Evolutionary conservation across 2,113 vertebrate species (phyloP).

Genomic region (Oenanthe melanoleuca): DNA sequence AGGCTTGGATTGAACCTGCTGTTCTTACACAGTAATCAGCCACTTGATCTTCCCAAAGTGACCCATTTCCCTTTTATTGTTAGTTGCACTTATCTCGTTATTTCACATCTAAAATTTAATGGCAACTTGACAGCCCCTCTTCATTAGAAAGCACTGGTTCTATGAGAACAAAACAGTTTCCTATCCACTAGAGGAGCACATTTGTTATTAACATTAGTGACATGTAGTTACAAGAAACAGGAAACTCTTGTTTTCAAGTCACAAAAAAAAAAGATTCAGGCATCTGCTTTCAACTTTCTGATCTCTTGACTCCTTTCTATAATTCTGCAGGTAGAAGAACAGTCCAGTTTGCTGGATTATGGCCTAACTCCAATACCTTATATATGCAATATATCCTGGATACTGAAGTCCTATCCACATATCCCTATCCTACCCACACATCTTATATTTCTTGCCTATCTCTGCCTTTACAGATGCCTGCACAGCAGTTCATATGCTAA

Average conservation of each 20-base stretch:
- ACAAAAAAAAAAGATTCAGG: background rate
- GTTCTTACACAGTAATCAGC: slow-evolving; percentile 52
- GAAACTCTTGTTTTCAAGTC: slow-evolving; percentile 26
- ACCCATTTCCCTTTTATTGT: slow-evolving; percentile 50
- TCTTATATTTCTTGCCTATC: background rate
- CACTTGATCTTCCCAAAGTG: background rate
- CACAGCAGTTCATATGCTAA: background rate
- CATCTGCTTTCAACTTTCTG: background rate
- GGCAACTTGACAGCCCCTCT: slow-evolving; percentile 5
- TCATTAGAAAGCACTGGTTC: background rate
- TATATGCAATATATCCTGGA: background rate
- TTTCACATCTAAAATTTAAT: slow-evolving; percentile 39
- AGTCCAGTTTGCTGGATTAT: background rate
- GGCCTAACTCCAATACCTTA: background rate
- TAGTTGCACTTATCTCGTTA: slow-evolving; percentile 36
- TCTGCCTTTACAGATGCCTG: background rate
- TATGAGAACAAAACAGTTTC: slow-evolving; percentile 29
- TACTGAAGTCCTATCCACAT: background rate
- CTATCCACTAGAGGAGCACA: background rate
- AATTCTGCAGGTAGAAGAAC: background rate
- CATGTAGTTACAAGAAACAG: background rate
- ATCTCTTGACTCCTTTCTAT: background rate
- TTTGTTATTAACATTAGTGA: slow-evolving; percentile 57
- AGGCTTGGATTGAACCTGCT: background rate
- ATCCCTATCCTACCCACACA: background rate